phyloP scores from a whole-genome alignment of 2,797 vertebrate species.

The Tadarida brasiliensis region DNA sequence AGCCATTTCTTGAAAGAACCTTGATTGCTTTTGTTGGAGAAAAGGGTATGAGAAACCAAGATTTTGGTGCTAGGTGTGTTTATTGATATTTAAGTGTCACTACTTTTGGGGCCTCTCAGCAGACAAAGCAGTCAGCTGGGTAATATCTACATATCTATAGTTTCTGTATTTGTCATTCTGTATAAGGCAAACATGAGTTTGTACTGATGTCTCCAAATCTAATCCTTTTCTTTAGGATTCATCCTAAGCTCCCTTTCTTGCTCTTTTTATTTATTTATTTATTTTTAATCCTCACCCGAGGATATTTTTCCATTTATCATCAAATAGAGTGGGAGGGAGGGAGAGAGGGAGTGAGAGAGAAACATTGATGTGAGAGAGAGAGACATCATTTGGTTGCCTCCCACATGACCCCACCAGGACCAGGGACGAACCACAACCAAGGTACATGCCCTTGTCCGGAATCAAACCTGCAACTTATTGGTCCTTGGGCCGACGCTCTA shows the following conservation, averaged over 20 bases:
- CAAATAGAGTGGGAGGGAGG: too few relatives aligned
- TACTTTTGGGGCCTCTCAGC: background rate
- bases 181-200: background rate
- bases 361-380: too few relatives aligned
- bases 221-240: background rate
- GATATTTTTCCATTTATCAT: too few relatives aligned
- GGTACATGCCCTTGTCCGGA: too few relatives aligned
- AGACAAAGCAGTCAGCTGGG: background rate
- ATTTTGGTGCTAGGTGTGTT: background rate
- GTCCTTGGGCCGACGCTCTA: too few relatives aligned
- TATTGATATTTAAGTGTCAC: background rate
- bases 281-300: too few relatives aligned
- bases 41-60: slow-evolving; percentile 38
- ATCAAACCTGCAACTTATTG: too few relatives aligned
- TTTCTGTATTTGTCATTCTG: background rate
- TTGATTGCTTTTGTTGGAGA: slow-evolving; percentile 1
- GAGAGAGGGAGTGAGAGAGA: too few relatives aligned
- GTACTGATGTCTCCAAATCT: background rate
- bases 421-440: too few relatives aligned
- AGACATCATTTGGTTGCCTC: too few relatives aligned
- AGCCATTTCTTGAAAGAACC: background rate
- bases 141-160: background rate
- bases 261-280: background rate
- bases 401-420: too few relatives aligned
- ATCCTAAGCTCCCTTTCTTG: background rate